A percentile compares a stretch with the other conserved stretches of the same genome.
These are phyloP conservation scores for Biston betularia DNA, from an alignment of 2,888 invertebrate species.

Conservation along the genomic window DNA sequence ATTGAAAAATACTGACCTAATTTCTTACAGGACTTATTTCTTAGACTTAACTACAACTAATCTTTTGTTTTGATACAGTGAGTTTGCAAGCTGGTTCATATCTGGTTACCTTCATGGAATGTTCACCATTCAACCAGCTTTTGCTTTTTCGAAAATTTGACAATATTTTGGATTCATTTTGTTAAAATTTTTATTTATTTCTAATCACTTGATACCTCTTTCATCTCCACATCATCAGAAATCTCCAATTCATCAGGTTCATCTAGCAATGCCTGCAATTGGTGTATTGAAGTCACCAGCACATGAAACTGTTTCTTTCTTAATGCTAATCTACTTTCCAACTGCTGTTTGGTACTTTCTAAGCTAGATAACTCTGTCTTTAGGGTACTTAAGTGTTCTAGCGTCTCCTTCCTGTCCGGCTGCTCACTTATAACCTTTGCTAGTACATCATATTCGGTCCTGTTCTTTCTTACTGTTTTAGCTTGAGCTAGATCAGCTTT, in stretches of 20 bases:
- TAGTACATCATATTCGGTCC: conserved; percentile 96
- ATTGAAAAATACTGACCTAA: too few species aligned
- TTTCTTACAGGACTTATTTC: too few species aligned
- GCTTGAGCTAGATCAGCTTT: conserved; percentile 93
- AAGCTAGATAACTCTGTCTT: conserved; percentile 91
- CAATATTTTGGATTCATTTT: too few species aligned
- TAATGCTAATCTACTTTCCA: conserved; percentile 92
- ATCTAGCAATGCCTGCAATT: conserved; percentile 92
- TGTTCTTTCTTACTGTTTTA: conserved; percentile 94
- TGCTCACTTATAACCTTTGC: conserved; percentile 96
- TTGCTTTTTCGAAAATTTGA: too few species aligned
- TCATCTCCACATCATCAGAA: conserved; percentile 78
- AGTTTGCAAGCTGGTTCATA: too few species aligned
- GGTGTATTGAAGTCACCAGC: conserved; percentile 94
- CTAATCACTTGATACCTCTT: conserved; percentile 60
- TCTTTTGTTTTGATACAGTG: too few species aligned
- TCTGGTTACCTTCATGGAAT: too few species aligned
- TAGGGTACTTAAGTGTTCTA: conserved; percentile 88
- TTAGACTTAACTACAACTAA: too few species aligned
- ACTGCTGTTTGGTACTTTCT: conserved; percentile 89
- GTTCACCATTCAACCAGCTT: too few species aligned
- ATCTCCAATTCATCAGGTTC: conserved; percentile 87
- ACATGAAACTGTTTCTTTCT: conserved; percentile 96
- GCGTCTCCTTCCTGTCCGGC: conserved; percentile 94
- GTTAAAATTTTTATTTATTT: not conserved